Conservation (phyloP, 2,888 invertebrate genomes). For the Ectropis crepuscularia region DNA sequence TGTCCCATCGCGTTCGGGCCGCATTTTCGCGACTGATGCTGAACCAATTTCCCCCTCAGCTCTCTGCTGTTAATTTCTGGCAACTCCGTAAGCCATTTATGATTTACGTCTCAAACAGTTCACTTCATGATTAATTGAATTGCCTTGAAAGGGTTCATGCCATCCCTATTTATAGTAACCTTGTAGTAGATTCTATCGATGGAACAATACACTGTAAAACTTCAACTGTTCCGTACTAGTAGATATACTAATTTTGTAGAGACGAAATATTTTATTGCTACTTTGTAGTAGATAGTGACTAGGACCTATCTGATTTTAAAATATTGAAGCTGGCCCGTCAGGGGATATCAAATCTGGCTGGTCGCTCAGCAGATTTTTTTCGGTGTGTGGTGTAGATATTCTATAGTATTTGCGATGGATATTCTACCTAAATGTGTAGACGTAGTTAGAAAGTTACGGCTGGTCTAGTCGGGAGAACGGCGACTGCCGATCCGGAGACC, state of each 20-base stretch:
- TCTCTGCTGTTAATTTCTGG: constrained; percentile 49
- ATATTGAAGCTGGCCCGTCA: no score
- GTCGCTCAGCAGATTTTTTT: no score
- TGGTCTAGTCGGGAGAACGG: no score
- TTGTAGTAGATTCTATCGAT: background rate
- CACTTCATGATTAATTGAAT: constrained; percentile 37
- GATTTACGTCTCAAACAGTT: constrained; percentile 38
- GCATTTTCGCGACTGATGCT: constrained; percentile 68
- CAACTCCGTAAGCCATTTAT: constrained; percentile 41
- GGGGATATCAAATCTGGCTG: no score
- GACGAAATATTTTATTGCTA: no score
- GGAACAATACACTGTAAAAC: background rate
- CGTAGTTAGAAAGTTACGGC: no score
- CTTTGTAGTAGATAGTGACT: no score
- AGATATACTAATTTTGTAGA: background rate
- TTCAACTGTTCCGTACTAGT: background rate
- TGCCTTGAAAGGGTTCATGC: constrained; percentile 19
- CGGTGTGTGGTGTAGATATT: no score
- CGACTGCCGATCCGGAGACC: no score
- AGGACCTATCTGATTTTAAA: no score
- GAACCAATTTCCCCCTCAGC: constrained; percentile 63
- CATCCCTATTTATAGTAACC: constrained; percentile 7
- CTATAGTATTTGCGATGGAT: no score
- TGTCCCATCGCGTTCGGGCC: constrained; percentile 66
- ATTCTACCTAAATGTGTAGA: no score